These are phyloP conservation scores for Benthosema pterotum DNA, from an alignment of 2,797 vertebrate species.

Conservation along the genomic window DNA sequence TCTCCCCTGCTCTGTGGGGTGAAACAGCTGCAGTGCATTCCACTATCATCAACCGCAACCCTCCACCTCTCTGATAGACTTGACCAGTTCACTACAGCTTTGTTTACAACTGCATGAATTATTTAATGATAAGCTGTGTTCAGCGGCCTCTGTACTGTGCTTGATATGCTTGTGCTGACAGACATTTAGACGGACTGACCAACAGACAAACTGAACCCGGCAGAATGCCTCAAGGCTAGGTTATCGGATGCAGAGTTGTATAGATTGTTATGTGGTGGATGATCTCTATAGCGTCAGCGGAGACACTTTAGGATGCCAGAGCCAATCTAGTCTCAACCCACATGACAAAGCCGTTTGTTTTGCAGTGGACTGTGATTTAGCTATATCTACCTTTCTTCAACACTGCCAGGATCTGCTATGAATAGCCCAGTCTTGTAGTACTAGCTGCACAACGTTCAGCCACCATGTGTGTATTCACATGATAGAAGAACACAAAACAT, in stretches of 20 bases:
- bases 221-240: conserved; percentile 1
- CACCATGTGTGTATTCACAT: too few species aligned
- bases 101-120: too few species aligned
- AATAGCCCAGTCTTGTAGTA: too few species aligned
- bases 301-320: conserved; percentile 39
- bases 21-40: conserved; percentile 38
- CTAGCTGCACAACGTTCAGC: too few species aligned
- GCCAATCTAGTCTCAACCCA: conserved; percentile 40
- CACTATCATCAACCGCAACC: conserved; percentile 31
- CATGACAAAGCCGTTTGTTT: conserved; percentile 29
- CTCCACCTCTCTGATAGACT: conserved; percentile 12
- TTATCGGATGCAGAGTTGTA: background rate
- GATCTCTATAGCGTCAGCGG: conserved; percentile 48
- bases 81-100: too few species aligned
- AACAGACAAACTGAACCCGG: background rate
- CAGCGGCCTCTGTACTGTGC: too few species aligned
- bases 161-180: too few species aligned
- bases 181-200: too few species aligned
- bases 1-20: conserved; percentile 11
- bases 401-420: background rate
- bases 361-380: conserved; percentile 31
- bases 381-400: conserved; percentile 26
- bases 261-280: conserved; percentile 40
- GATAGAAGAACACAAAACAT: too few species aligned
- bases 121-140: too few species aligned